Evolutionary conservation across 2,797 vertebrate genomes (phyloP).

Genomic region (Dipus sagitta): DNA sequence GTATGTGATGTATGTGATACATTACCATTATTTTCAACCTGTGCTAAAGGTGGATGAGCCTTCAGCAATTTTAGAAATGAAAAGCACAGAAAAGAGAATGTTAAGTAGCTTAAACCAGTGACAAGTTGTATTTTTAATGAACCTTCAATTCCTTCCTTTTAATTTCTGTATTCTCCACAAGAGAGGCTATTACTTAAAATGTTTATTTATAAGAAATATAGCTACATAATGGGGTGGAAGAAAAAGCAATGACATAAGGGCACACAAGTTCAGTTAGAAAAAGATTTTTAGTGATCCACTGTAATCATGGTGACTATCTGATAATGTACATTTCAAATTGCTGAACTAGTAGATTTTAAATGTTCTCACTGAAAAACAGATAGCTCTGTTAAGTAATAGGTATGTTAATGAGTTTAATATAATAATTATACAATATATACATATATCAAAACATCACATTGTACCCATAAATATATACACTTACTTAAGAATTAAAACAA

Average conservation of each 20-base stretch:
- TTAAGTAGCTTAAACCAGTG: background rate
- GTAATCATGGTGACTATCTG: background rate
- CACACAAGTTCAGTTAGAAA: background rate
- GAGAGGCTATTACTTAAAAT: background rate
- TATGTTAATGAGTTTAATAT: background rate
- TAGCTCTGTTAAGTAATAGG: background rate
- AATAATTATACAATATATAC: background rate
- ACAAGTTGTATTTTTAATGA: background rate
- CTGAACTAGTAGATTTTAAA: background rate
- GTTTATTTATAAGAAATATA: conserved; percentile 18
- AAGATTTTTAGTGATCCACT: background rate
- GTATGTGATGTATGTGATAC: background rate
- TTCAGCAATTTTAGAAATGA: conserved; percentile 45
- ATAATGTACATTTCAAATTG: background rate
- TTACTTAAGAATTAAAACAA: background rate
- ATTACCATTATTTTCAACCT: conserved; percentile 35
- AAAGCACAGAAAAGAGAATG: background rate
- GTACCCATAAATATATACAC: background rate
- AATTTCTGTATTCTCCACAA: background rate
- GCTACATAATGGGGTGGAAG: background rate
- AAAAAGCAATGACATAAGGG: background rate
- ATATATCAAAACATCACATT: background rate
- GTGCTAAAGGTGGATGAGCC: background rate
- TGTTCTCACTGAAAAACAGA: background rate
- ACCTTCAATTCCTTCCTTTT: background rate